These are phyloP conservation scores for Scatophagus argus DNA, from an alignment of 2,113 vertebrate genomes.

Conservation along the genomic window DNA sequence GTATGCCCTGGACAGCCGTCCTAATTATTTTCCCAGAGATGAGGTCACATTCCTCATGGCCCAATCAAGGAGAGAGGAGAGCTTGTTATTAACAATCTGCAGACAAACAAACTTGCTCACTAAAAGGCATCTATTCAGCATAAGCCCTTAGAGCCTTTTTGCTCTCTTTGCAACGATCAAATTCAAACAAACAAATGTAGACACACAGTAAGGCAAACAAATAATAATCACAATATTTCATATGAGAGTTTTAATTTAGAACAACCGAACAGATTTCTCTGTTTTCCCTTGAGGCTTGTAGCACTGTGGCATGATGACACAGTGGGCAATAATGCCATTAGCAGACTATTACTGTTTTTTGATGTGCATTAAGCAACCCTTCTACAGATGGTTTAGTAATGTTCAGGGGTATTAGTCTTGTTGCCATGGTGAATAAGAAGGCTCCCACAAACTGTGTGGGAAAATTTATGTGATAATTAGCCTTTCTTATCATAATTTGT, in stretches of 20 bases:
- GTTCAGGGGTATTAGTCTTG: slow-evolving; percentile 71
- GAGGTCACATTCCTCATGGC: slow-evolving; percentile 69
- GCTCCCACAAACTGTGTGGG: slow-evolving; percentile 45
- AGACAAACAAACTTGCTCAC: slow-evolving; percentile 69
- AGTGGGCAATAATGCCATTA: slow-evolving; percentile 74
- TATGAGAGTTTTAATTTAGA: slow-evolving; percentile 41
- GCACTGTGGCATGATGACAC: slow-evolving; percentile 72
- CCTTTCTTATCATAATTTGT: slow-evolving; percentile 64
- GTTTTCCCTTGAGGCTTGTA: slow-evolving; percentile 55
- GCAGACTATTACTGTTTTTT: slow-evolving; percentile 73
- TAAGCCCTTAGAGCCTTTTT: slow-evolving; percentile 1
- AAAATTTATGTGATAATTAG: slow-evolving; percentile 69
- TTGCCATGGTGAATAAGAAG: slow-evolving; percentile 74
- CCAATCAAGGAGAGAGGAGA: slow-evolving; percentile 60
- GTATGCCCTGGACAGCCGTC: slow-evolving; percentile 35
- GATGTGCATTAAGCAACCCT: slow-evolving; percentile 72
- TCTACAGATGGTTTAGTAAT: slow-evolving; percentile 76
- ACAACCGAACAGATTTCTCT: slow-evolving; percentile 56
- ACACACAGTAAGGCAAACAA: slow-evolving; percentile 45
- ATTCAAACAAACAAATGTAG: slow-evolving; percentile 51
- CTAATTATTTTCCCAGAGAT: slow-evolving; percentile 76
- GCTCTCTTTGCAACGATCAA: slow-evolving; percentile 26
- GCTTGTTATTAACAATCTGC: slow-evolving; percentile 65
- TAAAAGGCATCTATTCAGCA: slow-evolving; percentile 53
- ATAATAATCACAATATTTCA: slow-evolving; percentile 41